Evolutionary conservation across 1,140 invertebrate species (phyloP), one percentile per base, ranked within the genome.

Genomic region (Grapholita molesta): DNA sequence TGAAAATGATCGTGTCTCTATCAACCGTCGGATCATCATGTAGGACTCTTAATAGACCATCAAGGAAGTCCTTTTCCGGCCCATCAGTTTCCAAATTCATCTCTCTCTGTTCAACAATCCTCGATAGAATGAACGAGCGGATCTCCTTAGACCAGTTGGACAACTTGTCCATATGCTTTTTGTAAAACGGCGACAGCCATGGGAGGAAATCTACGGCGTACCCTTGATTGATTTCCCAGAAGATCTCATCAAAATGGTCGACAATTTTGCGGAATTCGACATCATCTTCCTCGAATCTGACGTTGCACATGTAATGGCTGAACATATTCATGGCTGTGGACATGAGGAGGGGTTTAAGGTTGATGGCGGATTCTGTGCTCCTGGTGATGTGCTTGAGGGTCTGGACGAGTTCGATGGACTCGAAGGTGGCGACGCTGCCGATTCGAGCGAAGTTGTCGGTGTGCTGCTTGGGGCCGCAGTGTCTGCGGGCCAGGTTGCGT

Each of bases 121-220:
- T 90, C 3, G 95, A 93, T 1, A 96, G 82, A 66, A 97, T 95
- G 84, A 97, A 97, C n/a, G 94, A 84, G 1, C 96, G 89, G 53
- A 97, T 96, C 3, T 93, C 90, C 2, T 94, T 87, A 0, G 95
- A 94, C 95, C 95, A 96, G 35, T 93, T 84, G 0, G 93, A 91
- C 52, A 97, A 92, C 71, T 95, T 95, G 0, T 93, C 91, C 90
- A 96, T 94, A 77, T 97, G 95, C 0, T 92, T 87, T 8, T 90
- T 89, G 81, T 96, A 96, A 42, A 97, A 93, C 0, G 96, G 96
- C 67, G 94, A 92, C 0, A 98, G 78, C 93, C 96, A 96, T 0
- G 97, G 97, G n/a, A 98, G 84, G 83, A 98, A 97, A 80, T 98
- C 97, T 0, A 97, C 94, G 0, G 96, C 94, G 81, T 97, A 97